phyloP scores from a whole-genome alignment of 2,113 vertebrate genomes.

The Mastomys coucha region DNA sequence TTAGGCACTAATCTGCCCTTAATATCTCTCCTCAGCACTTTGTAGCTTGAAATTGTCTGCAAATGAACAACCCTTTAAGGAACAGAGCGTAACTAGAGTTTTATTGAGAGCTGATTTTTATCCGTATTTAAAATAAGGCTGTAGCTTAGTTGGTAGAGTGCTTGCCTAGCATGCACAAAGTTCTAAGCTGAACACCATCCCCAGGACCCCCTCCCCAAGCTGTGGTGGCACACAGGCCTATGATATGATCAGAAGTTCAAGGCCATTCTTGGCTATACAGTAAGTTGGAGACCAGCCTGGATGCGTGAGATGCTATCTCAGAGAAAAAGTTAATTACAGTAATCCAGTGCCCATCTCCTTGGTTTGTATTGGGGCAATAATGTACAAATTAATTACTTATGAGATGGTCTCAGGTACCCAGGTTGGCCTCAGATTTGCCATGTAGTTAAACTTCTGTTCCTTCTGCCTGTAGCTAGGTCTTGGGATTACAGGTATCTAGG shows the following conservation, averaged over 20 bases:
- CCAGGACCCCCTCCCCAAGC: no score
- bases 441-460: background rate
- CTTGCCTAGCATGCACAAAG: background rate
- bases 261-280: background rate
- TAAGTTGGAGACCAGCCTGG: background rate
- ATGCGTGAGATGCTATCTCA: background rate
- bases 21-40: conserved; percentile 39
- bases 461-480: background rate
- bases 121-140: conserved; percentile 32
- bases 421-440: background rate
- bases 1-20: background rate
- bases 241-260: background rate
- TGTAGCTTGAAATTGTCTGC: conserved; percentile 39
- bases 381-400: background rate
- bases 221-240: background rate
- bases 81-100: background rate
- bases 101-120: conserved; percentile 14
- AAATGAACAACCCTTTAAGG: conserved; percentile 26
- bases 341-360: background rate
- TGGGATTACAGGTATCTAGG: background rate
- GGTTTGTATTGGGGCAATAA: background rate
- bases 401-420: background rate
- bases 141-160: background rate
- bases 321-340: background rate
- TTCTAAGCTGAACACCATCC: background rate